Conservation (phyloP, 2,888 invertebrate species). For the Gnatocerus cornutus region DNA sequence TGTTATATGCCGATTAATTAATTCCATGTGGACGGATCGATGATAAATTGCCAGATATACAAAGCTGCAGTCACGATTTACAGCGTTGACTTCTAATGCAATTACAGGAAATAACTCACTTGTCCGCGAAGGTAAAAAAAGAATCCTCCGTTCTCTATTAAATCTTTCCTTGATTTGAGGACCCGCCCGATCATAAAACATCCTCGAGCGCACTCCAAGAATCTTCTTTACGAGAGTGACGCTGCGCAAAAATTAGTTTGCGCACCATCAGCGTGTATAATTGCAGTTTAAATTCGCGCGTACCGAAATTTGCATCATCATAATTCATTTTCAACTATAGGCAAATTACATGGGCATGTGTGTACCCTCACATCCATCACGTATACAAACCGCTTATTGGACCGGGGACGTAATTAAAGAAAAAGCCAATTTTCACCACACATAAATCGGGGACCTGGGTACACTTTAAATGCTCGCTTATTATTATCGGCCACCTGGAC, state of each 20-base stretch:
- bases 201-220: conserved; percentile 33
- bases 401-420: conserved; percentile 49
- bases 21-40: conserved; percentile 58
- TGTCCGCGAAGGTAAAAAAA: conserved; percentile 12
- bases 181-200: conserved; percentile 37
- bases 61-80: conserved; percentile 54
- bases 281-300: conserved; percentile 57
- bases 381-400: conserved; percentile 37
- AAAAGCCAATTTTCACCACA: conserved; percentile 53
- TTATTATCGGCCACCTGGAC: conserved; percentile 47
- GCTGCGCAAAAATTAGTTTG: conserved; percentile 55
- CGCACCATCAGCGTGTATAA: conserved; percentile 57
- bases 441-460: conserved; percentile 49
- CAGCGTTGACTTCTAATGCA: conserved; percentile 41
- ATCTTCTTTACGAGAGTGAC: conserved; percentile 48
- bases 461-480: conserved; percentile 43
- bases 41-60: conserved; percentile 57
- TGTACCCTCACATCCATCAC: conserved; percentile 48
- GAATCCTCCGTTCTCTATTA: conserved; percentile 10
- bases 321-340: conserved; percentile 60
- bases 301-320: conserved; percentile 62
- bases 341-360: conserved; percentile 57
- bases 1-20: conserved; percentile 53
- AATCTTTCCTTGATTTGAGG: conserved; percentile 21
- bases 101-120: conserved; percentile 46